Base-by-base conservation (phyloP, 92 coral and sea anemone species). In the Epizoanthus rinbou region DNA sequence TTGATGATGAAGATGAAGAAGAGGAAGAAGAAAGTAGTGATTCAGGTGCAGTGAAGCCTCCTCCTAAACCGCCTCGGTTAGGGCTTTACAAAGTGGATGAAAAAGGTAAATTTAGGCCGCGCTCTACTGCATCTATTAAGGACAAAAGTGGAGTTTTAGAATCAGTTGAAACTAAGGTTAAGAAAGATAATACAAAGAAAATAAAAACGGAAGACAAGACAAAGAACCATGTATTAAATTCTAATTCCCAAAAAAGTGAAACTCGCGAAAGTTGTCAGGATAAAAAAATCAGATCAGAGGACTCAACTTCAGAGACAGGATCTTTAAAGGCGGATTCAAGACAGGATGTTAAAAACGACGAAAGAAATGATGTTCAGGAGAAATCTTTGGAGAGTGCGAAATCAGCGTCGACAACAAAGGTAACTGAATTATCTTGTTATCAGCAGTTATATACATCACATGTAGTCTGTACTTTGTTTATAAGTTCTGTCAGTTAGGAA, bases 21-120 rank as follows among this genome's bases (percentile, higher is more conserved):
- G 57, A 62, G 39, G 78, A 76, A 54, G 33, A 69, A 45, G 73
- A 73, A 64, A 25, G 25, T 45, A 18, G 19, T 22, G 45, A n/a
- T 64, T 21, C 69, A 19, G 45, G 18, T 22, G n/a, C 56, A 3
- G 52, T 57, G 53, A 85, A 74, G 8, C 83, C 91, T 1, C 91
- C 91, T 21, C 91, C 86, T 6, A 88, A 88, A 56, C 91, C 91
- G 1, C 91, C 91, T 73, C 82, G 91, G 33, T 17, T 85, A 41
- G 82, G 82, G 16, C 54, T 78, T 10, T 60, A 78, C 66, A 78
- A 45, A 39, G 82, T 78, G 16, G 82, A 78, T 16, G 57, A 78
- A n/a, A 16, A 33, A 10, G 81, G 67, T 3, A 75, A 57, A 66
- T 58, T 75, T 58, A 75, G 63, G 56, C 18, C 81, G 19, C 68